Base-by-base conservation (phyloP, 2,113 vertebrate species). In the Onychostruthus taczanowskii region DNA sequence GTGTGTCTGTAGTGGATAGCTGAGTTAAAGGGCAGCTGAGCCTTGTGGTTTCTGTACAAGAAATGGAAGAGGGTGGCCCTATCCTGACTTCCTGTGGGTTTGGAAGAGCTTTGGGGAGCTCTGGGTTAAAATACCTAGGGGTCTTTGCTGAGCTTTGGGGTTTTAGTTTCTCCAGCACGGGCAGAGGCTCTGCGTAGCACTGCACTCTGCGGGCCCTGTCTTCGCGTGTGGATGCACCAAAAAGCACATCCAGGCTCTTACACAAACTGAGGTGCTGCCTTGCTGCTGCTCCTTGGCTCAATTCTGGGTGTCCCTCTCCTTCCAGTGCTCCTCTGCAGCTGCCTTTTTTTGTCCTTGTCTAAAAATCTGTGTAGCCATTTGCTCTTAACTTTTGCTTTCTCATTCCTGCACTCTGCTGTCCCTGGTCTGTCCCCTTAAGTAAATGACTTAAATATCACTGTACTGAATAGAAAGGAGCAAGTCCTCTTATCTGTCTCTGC, bases 201-300 rank as follows among this genome's bases (percentile, higher is more conserved):
- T 21, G 55, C 0, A 0, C 49, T 68, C 49, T n/a, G 47, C 9
- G 1, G n/a, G 70, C 17, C n/a, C 30, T 7, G 1, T 6, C 24
- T 13, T 30, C 19, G 31, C 14, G 7, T 4, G 33, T 3, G n/a
- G n/a, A 16, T 64, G 74, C 5, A 5, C 58, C 67, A 64, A 16
- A 49, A 68, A 72, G 77, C 27, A 14, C 7, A 2, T 18, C n/a
- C 31, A 41, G 66, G 67, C n/a, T 49, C 16, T n/a, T 12, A 2
- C 5, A 2, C 4, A 33, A 13, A 18, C 11, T 1, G 7, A 61
- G 43, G 28, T 9, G 44, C 62, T 76, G 52, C 39, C 27, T 63
- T 35, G 30, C 66, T 52, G 53, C 44, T 93, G 21, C 24, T 52
- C 24, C 43, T 23, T 74, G 64, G 47, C 77, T 84, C 19, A 8